phyloP scores from a whole-genome alignment of 35 echinoderm and acorn worm genomes.

The Chiridota heheva region DNA sequence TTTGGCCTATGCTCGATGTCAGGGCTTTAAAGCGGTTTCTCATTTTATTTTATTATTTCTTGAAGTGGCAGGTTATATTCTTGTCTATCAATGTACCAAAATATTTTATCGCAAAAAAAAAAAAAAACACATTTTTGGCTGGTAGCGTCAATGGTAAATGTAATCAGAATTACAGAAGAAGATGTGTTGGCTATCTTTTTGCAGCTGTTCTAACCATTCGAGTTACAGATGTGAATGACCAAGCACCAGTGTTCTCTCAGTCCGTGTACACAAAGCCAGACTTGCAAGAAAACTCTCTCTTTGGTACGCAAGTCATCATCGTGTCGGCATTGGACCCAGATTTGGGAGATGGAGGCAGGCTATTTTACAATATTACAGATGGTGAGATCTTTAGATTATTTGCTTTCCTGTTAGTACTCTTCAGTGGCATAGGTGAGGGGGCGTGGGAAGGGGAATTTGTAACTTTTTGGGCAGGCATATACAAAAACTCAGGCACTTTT shows the following conservation, averaged over 20 bases:
- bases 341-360: conserved; percentile 50
- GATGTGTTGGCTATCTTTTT: conserved; percentile 3
- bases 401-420: not conserved
- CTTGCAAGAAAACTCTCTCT: conserved; percentile 55
- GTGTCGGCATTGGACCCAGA: conserved; percentile 78
- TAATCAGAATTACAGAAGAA: too few species aligned
- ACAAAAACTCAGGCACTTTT: too few species aligned
- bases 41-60: too few species aligned
- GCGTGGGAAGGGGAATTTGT: not conserved
- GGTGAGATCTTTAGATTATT: conserved; percentile 17
- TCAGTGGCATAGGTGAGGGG: not conserved
- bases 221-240: conserved; percentile 82
- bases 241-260: conserved; percentile 66
- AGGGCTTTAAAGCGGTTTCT: too few species aligned
- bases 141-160: too few species aligned
- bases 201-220: conserved; percentile 72
- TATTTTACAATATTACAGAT: conserved; percentile 58
- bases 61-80: too few species aligned
- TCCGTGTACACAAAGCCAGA: conserved; percentile 63
- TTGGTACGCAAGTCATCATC: conserved; percentile 39
- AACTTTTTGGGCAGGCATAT: too few species aligned
- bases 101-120: too few species aligned
- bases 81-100: too few species aligned
- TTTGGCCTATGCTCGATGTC: too few species aligned
- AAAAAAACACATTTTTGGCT: too few species aligned